phyloP scores from a whole-genome alignment of 1,140 invertebrate genomes.

The Tetramorium alpestre region DNA sequence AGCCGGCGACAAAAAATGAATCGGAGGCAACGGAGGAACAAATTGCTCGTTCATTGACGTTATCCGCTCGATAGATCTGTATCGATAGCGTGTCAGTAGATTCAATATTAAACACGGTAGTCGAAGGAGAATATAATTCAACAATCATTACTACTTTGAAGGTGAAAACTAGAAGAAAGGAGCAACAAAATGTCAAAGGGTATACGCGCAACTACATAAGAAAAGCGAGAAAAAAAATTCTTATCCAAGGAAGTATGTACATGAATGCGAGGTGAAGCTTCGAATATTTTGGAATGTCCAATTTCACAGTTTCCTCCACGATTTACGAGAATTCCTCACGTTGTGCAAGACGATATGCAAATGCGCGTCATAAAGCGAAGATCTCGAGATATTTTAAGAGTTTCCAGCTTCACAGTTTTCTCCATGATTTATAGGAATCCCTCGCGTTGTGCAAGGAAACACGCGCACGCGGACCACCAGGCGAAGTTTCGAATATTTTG shows the following conservation, averaged over 20 bases:
- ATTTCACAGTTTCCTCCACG: not conserved
- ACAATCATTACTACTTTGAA: not conserved
- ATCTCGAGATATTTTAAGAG: not conserved
- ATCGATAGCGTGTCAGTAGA: not conserved
- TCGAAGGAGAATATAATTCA: not conserved
- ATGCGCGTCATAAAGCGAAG: not conserved
- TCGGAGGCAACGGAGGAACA: not conserved
- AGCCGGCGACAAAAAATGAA: not conserved
- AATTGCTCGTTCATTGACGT: constrained; percentile 8
- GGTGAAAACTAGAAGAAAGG: not conserved
- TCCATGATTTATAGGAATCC: not conserved
- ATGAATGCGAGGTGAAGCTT: not conserved
- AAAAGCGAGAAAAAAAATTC: not conserved
- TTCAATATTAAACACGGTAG: not conserved
- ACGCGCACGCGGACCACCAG: not conserved
- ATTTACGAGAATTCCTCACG: constrained; percentile 15
- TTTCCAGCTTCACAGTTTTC: not conserved
- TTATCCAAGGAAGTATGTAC: not conserved
- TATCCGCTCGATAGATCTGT: not conserved
- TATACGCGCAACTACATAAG: not conserved
- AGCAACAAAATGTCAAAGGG: not conserved
- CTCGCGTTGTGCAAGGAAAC: not conserved
- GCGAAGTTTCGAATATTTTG: not conserved
- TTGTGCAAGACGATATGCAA: not conserved
- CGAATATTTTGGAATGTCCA: constrained; percentile 3